Base-by-base conservation (phyloP, 1,140 invertebrate species). In the Hylaeus anthracinus region DNA sequence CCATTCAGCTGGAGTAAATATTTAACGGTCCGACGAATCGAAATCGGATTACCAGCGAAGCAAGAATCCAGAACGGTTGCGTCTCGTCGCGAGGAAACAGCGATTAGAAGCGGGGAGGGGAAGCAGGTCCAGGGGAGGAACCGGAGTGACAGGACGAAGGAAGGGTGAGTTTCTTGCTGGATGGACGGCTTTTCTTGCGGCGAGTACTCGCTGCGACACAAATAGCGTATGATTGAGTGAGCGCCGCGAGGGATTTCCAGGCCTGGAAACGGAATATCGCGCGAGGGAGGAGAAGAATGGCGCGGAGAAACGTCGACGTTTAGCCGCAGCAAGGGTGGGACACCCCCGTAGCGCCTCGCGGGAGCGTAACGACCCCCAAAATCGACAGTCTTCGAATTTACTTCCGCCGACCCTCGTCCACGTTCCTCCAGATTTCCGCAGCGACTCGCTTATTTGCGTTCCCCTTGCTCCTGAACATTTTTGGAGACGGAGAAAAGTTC, bases 181-280 rank as follows among this genome's bases (percentile, higher is more conserved):
- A 76, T 87, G 77, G 86, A 88, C 87, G 86, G 85, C 82, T 90
- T 86, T 92, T 90, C 86, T 80, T 90, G 83, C 66, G 78, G 88
- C 86, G 87, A 86, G 83, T 82, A 81, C 70, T 82, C 71, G 84
- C 83, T 81, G 86, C 88, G 87, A 88, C 89, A 92, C 91, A 92
- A 92, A 92, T 91, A 92, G 86, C 89, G 90, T 92, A 92, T 93
- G 92, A 92, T 93, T 92, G 91, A 92, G 91, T 90, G 92, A 91
- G 78, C 88, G 91, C 91, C 91, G 91, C 91, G 90, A 92, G 92
- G 91, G 92, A 92, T 93, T 93, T 91, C 90, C 89, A 74, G 86
- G 76, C 82, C 76, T 72, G 82, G 82, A 69, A 90, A 86, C 87
- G 86, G 87, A 88, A 88, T 86, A 81, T 81, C 67, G 75, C 75